Evolutionary conservation across 2,888 invertebrate genomes (phyloP).

Genomic region (Epirrhoe alternata): DNA sequence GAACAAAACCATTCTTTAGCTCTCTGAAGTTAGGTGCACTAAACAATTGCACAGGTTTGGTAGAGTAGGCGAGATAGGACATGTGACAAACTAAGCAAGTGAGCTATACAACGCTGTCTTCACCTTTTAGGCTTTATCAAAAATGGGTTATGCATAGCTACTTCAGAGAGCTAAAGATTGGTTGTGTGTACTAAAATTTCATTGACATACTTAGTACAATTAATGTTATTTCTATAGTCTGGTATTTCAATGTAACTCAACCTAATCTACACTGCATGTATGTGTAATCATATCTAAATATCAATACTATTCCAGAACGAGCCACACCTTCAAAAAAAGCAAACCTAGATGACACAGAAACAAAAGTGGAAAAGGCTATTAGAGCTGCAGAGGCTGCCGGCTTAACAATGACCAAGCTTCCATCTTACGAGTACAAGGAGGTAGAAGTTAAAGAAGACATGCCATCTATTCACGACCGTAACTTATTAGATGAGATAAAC

Average conservation of each 20-base stretch:
- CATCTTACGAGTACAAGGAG: conserved; percentile 79
- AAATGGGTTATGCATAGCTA: too few species aligned
- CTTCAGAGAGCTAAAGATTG: too few species aligned
- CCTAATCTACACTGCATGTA: background rate
- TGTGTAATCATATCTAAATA: background rate
- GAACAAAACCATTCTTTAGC: too few species aligned
- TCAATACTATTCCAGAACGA: conserved; percentile 53
- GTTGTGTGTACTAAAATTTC: too few species aligned
- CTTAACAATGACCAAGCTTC: conserved; percentile 79
- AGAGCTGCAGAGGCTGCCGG: conserved; percentile 82
- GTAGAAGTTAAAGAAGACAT: conserved; percentile 79
- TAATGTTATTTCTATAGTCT: too few species aligned
- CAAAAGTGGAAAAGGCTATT: conserved; percentile 77
- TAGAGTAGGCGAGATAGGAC: too few species aligned
- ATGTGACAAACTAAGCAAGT: too few species aligned
- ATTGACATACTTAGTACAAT: too few species aligned
- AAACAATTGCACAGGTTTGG: too few species aligned
- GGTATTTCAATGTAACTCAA: background rate
- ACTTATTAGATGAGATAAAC: conserved; percentile 89
- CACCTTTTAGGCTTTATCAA: too few species aligned
- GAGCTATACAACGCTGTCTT: too few species aligned
- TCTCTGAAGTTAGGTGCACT: too few species aligned
- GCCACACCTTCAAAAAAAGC: conserved; percentile 52
- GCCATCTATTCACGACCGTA: conserved; percentile 83
- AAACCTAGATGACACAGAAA: conserved; percentile 74